A percentile compares a stretch with the other conserved stretches of the same genome.
These are phyloP conservation scores for Eulemur rubriventer DNA, from an alignment of 2,797 vertebrate genomes.

Conservation along the genomic window DNA sequence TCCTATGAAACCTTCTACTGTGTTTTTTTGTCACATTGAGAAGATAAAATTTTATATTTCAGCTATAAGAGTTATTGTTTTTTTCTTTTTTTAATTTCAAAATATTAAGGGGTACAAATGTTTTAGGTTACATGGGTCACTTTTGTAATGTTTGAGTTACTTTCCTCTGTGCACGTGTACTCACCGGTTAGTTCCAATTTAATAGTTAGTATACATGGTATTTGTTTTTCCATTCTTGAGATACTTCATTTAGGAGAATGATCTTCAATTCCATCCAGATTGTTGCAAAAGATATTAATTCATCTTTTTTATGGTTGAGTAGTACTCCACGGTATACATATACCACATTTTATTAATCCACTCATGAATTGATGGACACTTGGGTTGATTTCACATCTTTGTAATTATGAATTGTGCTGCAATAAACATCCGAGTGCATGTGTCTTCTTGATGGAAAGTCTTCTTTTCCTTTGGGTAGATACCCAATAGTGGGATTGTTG, in stretches of 20 bases:
- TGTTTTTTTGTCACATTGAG: neutral
- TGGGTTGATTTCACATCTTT: neutral
- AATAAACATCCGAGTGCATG: neutral
- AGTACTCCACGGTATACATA: neutral
- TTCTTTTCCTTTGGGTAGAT: neutral
- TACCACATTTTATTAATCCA: neutral
- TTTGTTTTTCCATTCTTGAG: neutral
- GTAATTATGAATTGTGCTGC: neutral
- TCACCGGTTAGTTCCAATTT: neutral
- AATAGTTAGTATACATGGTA: neutral
- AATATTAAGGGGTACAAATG: neutral
- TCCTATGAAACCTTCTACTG: neutral
- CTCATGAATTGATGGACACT: neutral
- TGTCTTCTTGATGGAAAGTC: neutral
- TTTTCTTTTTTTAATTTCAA: no score
- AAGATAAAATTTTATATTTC: neutral
- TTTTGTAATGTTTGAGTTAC: neutral
- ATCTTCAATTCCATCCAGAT: neutral
- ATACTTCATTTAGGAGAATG: neutral
- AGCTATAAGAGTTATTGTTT: neutral
- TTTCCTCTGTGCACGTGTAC: neutral
- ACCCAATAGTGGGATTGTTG: neutral
- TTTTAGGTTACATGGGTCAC: neutral
- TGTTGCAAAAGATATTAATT: neutral
- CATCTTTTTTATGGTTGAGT: neutral